Conservation (phyloP, 2,113 vertebrate species). For the Protobothrops flavoviridis region DNA sequence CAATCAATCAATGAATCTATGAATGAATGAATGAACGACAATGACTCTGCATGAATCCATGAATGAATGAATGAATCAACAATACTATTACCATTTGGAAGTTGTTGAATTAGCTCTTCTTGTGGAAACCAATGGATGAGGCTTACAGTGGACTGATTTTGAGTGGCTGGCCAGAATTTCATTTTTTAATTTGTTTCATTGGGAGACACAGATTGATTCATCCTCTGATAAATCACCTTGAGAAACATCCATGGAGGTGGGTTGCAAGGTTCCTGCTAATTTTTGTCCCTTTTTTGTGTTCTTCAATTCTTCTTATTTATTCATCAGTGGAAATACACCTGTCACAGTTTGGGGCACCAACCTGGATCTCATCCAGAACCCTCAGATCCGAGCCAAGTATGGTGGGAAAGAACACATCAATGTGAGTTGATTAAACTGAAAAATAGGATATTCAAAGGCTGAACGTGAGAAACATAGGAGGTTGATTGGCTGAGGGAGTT, state of each 20-base stretch:
- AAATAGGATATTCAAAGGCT: not conserved
- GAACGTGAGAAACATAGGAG: fast-evolving
- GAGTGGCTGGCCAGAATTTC: not conserved
- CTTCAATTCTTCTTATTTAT: not conserved
- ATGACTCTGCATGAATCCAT: not conserved
- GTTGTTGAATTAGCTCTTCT: not conserved
- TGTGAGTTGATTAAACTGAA: slow-evolving; percentile 73
- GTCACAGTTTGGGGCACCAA: slow-evolving; percentile 93
- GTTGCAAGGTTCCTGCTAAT: not conserved
- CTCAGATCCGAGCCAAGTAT: slow-evolving; percentile 94
- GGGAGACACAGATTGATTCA: not conserved
- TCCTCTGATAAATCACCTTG: not conserved
- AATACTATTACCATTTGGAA: not conserved
- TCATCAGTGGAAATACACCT: slow-evolving; percentile 87
- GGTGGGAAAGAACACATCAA: slow-evolving; percentile 90
- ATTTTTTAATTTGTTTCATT: not conserved
- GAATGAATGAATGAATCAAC: not conserved
- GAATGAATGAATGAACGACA: too few species aligned
- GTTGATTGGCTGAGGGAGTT: not conserved
- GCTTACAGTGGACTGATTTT: not conserved
- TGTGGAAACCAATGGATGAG: not conserved
- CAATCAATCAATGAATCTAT: too few species aligned
- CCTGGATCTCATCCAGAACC: slow-evolving; percentile 95
- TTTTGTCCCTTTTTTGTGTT: not conserved
- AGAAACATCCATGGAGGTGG: not conserved